Evolutionary conservation across 92 coral and sea anemone species (phyloP), one percentile per base, ranked within the genome.

Genomic region (Anthopleura xanthogrammica): DNA sequence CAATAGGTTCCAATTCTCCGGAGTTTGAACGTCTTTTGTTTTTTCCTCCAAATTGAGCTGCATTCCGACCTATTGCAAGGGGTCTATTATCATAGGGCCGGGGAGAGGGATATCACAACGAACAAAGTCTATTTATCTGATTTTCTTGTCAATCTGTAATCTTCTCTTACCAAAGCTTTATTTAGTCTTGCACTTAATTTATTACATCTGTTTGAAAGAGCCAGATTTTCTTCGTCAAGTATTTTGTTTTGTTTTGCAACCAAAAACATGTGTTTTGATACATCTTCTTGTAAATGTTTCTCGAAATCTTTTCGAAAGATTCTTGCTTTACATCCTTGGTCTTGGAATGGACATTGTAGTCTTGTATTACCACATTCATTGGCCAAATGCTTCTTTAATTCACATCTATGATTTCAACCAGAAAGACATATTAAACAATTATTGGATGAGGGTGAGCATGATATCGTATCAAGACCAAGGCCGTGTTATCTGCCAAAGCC

Each of bases 231-330:
- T 60, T 60, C 11, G 3, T 4, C 68, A 60, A 74, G 55, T 48
- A 24, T 41, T 74, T 48, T 20, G 78, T 74, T 74, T 74, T 29
- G 36, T 48, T 24, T 74, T 2, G 78, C 8, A 41, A 74, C 41
- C 55, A 74, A 74, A 16, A 24, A 16, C 78, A 74, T 74, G 78
- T 74, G 78, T 29, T 74, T 29, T 48, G 55, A 20, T 7, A 74
- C 41, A 29, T n/a, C 7, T 6, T 48, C 55, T 29, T 13, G 52
- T 29, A 74, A 74, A 48, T 74, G 78, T 5, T 48, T 74, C 36
- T 29, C 7, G n/a, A 74, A 41, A 48, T 74, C 55, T 41, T 48
- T 29, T 41, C 78, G 48, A 48, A 41, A 74, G 7, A 41, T 19
- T 20, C 29, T 12, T 1, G 10, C 50, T 4, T 24, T 41, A 12